Evolutionary conservation across 2,797 vertebrate genomes (phyloP).

Genomic region (Nannoperca obscura): DNA sequence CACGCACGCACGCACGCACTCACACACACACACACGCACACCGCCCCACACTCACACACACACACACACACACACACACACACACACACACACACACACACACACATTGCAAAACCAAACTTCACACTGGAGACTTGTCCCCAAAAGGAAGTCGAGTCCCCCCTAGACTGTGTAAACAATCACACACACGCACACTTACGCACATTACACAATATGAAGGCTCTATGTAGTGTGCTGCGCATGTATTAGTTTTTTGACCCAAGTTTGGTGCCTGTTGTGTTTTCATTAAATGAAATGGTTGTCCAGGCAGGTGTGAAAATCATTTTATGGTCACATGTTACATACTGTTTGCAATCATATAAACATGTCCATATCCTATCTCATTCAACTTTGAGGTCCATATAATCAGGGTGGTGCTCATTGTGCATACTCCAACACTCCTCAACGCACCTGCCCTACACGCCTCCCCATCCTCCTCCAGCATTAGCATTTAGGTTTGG

Average conservation of each 20-base stretch:
- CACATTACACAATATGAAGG: too few relatives aligned
- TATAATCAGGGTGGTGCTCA: background rate
- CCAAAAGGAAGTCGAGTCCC: too few relatives aligned
- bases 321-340: background rate
- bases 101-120: too few relatives aligned
- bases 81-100: background rate
- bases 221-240: too few relatives aligned
- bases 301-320: background rate
- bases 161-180: too few relatives aligned
- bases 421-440: background rate
- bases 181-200: too few relatives aligned
- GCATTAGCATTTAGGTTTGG: background rate
- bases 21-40: background rate
- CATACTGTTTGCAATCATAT: background rate
- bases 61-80: conserved; percentile 1
- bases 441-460: background rate
- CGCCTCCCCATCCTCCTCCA: background rate
- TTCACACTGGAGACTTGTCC: too few relatives aligned
- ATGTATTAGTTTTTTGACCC: background rate
- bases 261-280: background rate
- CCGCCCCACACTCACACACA: background rate
- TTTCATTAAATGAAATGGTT: conserved; percentile 1
- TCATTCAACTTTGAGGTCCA: background rate
- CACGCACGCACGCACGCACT: background rate
- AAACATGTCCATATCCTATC: background rate